A percentile compares a stretch with the other conserved stretches of the same genome.
Conservation (phyloP, 2,797 vertebrate species). For the Ceyx erithaca region DNA sequence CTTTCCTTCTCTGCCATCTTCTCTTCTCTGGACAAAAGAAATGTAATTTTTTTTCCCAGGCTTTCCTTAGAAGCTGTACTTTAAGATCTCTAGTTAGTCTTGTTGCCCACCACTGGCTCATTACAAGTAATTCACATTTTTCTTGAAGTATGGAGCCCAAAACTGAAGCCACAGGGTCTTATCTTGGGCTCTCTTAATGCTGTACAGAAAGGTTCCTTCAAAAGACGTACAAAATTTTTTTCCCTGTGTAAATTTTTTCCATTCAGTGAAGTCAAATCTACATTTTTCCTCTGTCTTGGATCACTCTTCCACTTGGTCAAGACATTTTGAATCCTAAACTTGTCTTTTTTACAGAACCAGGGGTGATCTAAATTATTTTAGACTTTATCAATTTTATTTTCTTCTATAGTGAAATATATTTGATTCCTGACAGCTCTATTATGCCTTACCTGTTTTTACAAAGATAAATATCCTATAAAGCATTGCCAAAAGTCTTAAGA, state of each 20-base stretch:
- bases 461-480: not conserved
- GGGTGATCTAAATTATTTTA: not conserved
- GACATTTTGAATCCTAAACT: not conserved
- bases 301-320: not conserved
- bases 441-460: not conserved
- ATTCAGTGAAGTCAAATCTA: not conserved
- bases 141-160: not conserved
- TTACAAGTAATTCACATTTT: not conserved
- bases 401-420: not conserved
- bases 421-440: not conserved
- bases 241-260: not conserved
- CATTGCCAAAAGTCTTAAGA: not conserved
- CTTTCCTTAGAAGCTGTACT: not conserved
- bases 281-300: not conserved
- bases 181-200: not conserved
- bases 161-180: not conserved
- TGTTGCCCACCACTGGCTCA: rapidly evolving
- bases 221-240: not conserved
- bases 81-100: not conserved
- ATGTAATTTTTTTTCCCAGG: not conserved
- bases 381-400: not conserved
- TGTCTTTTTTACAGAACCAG: not conserved
- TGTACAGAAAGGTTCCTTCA: not conserved
- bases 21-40: not conserved
- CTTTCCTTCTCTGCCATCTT: not conserved